phyloP scores from a whole-genome alignment of 2,797 vertebrate species.

The Phoebastria nigripes region DNA sequence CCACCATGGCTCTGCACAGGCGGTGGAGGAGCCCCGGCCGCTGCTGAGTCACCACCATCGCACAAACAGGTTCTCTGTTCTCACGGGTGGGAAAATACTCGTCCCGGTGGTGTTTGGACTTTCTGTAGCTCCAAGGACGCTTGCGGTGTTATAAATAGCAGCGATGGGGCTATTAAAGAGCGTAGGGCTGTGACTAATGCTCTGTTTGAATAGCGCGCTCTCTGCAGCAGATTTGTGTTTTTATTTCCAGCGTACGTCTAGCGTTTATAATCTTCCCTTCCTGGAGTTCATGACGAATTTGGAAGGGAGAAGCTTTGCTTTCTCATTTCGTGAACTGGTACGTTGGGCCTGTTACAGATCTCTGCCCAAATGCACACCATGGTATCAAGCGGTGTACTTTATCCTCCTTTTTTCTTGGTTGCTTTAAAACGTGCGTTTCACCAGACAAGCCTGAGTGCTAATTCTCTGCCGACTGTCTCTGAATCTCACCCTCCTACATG shows the following conservation, averaged over 20 bases:
- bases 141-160: slow-evolving; percentile 38
- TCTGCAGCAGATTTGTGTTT: slow-evolving; percentile 1
- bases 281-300: neutral
- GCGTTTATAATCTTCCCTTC: neutral
- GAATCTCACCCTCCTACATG: neutral
- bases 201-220: slow-evolving; percentile 7
- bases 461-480: neutral
- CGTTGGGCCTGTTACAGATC: neutral
- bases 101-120: slow-evolving; percentile 23
- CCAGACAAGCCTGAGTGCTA: neutral
- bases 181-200: slow-evolving; percentile 36
- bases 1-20: neutral
- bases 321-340: neutral
- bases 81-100: slow-evolving; percentile 37
- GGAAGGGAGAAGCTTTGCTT: neutral
- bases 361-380: neutral
- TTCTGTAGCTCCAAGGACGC: slow-evolving; percentile 6
- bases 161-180: neutral
- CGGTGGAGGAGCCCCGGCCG: neutral
- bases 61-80: slow-evolving; percentile 59
- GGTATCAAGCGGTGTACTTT: neutral
- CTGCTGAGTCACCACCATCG: neutral
- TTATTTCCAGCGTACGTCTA: neutral
- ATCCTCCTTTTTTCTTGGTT: neutral
- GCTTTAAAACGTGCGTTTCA: neutral